Evolutionary conservation across 2,888 invertebrate genomes (phyloP).

Genomic region (Pardosa pseudoannulata): DNA sequence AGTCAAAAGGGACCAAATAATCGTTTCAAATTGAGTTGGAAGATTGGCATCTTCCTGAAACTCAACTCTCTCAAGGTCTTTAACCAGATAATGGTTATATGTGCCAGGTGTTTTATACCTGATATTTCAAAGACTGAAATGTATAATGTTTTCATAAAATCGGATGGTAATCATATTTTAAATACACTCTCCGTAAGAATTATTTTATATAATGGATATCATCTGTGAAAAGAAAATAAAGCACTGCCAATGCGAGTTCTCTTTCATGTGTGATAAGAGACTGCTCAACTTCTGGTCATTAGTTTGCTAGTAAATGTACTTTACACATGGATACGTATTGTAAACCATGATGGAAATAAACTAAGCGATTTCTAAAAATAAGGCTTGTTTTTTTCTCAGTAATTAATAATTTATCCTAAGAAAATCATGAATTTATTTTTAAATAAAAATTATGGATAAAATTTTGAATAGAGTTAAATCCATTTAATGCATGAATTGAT

Average conservation of each 20-base stretch:
- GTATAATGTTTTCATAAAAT: background rate
- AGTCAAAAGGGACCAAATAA: slow-evolving; percentile 20
- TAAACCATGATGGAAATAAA: no score
- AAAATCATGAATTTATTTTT: no score
- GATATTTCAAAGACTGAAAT: slow-evolving; percentile 6
- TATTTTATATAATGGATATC: slow-evolving; percentile 26
- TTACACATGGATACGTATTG: no score
- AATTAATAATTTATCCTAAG: no score
- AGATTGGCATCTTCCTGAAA: background rate
- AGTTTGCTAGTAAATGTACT: no score
- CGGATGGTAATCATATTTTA: slow-evolving; percentile 24
- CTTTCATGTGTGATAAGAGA: slow-evolving; percentile 29
- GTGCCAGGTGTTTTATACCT: slow-evolving; percentile 49
- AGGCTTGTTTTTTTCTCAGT: no score
- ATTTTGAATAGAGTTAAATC: no score
- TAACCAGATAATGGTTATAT: slow-evolving; percentile 34
- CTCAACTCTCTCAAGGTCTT: background rate
- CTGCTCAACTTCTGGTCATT: background rate
- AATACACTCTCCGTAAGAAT: slow-evolving; percentile 19
- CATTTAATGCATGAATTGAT: no score
- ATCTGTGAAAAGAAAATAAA: background rate
- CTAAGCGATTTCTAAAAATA: no score
- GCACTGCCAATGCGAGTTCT: slow-evolving; percentile 33
- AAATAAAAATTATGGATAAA: no score
- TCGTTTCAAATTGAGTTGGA: no score